phyloP scores from a whole-genome alignment of 2,888 invertebrate species.

The Agrilus mali region DNA sequence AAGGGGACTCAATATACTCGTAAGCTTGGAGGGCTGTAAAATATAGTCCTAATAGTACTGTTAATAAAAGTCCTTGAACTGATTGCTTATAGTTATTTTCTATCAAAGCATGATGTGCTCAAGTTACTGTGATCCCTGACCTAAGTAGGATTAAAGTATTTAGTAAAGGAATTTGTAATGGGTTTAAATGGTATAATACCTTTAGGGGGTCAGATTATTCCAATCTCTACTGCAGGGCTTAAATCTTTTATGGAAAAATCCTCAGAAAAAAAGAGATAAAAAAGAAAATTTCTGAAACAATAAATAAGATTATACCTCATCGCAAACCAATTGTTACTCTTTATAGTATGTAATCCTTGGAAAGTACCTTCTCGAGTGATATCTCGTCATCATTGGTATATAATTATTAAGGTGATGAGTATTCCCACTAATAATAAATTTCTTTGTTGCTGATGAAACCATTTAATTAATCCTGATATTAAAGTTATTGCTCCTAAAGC shows the following conservation, averaged over 20 bases:
- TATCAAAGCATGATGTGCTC: slow-evolving; percentile 44
- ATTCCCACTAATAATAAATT: slow-evolving; percentile 41
- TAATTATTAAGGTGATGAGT: slow-evolving; percentile 36
- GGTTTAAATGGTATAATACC: slow-evolving; percentile 51
- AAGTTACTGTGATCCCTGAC: slow-evolving; percentile 57
- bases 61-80: slow-evolving; percentile 38
- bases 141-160: slow-evolving; percentile 62
- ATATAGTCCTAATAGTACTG: slow-evolving; percentile 47
- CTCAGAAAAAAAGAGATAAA: slow-evolving; percentile 49
- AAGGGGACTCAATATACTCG: slow-evolving; percentile 54
- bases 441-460: slow-evolving; percentile 45
- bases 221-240: slow-evolving; percentile 43
- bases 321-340: slow-evolving; percentile 45
- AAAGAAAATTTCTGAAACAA: slow-evolving; percentile 55
- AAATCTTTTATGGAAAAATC: slow-evolving; percentile 44
- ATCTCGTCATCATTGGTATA: slow-evolving; percentile 61
- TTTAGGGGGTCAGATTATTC: slow-evolving; percentile 49
- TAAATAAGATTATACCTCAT: slow-evolving; percentile 62
- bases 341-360: slow-evolving; percentile 51
- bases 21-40: slow-evolving; percentile 55
- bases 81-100: slow-evolving; percentile 37
- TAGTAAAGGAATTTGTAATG: slow-evolving; percentile 55
- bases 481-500: slow-evolving; percentile 45
- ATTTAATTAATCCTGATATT: slow-evolving; percentile 46
- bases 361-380: slow-evolving; percentile 51